Base-by-base conservation (phyloP, 2,797 vertebrate species). In the Phoxinus dragarum region DNA sequence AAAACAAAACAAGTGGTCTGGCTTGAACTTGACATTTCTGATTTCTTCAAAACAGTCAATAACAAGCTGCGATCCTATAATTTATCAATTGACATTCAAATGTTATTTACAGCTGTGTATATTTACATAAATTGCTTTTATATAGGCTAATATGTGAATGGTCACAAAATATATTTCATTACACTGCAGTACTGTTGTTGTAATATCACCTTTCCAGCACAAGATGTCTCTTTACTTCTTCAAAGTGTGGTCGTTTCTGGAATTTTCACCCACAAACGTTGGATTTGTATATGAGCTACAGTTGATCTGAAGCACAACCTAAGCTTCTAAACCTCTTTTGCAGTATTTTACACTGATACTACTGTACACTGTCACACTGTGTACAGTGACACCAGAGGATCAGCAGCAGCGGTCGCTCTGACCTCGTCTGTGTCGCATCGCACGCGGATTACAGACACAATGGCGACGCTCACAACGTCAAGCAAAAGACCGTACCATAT, bases 401-500 rank as follows among this genome's bases (percentile, higher is more conserved):
- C 38, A 40, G 66, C 14, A 19, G n/a, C 79, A 69, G 79, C 7
- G 34, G 21, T 81, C 47, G 47, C 64, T 52, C 44, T 68, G n/a
- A 73, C 80, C 68, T 73, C 6, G 52, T 8, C 38, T 75, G 47
- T 42, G 73, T 66, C 61, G 31, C 27, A 3, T 73, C 5, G 17
- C 54, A 36, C 6, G 3, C 66, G 27, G 64, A 68, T 68, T 34
- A 54, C 10, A 23, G 10, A 23, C 11, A 61, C 86, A 89, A 96
- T 96, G 95, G 94, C 92, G 82, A 90, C 90, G 0, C 75, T 87
- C 3, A 52, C 36, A n/a, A 90, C 81, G 8, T 83, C 81, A 21
- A 82, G 56, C 54, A 82, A 47, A 40, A 88, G 95, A 89, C 91
- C 88, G 7, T 96, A 94, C 77, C 94, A 94, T 1, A 44, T 97